Evolutionary conservation across 2,888 invertebrate genomes (phyloP).

Genomic region (Augiades crinisus): DNA sequence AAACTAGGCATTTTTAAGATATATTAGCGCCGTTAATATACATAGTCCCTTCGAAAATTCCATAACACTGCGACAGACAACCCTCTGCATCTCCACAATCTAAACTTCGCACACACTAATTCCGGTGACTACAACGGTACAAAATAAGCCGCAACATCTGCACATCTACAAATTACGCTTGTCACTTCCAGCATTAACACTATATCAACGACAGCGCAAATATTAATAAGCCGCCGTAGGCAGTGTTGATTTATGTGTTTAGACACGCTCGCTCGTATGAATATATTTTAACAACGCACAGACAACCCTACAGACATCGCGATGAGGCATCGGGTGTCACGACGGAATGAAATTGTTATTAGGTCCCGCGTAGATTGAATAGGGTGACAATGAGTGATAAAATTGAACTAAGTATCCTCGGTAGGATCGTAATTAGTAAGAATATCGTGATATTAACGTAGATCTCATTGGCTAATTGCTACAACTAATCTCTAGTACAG

Average conservation of each 20-base stretch:
- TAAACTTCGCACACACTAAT: slow-evolving; percentile 7
- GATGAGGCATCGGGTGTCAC: slow-evolving; percentile 37
- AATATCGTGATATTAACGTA: neutral
- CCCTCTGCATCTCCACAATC: neutral
- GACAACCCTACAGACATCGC: slow-evolving; percentile 35
- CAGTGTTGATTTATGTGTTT: slow-evolving; percentile 73
- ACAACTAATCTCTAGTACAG: too few relatives aligned
- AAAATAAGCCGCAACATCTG: slow-evolving; percentile 1
- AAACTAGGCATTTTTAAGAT: too few relatives aligned
- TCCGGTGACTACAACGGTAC: slow-evolving; percentile 4
- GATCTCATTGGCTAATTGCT: too few relatives aligned
- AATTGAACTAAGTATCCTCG: too few relatives aligned
- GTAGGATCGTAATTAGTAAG: neutral
- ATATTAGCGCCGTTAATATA: too few relatives aligned
- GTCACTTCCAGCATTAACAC: slow-evolving; percentile 41
- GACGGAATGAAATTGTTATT: slow-evolving; percentile 33
- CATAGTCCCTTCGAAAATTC: too few relatives aligned
- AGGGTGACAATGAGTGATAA: slow-evolving; percentile 1
- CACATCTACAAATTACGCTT: slow-evolving; percentile 22
- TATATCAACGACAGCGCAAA: slow-evolving; percentile 47
- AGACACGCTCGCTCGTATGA: slow-evolving; percentile 56
- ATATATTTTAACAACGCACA: slow-evolving; percentile 67
- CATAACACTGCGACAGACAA: too few relatives aligned
- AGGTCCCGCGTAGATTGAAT: slow-evolving; percentile 1
- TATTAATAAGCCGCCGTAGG: slow-evolving; percentile 74